Evolutionary conservation across 2,113 vertebrate species (phyloP).

Genomic region (Columba livia): DNA sequence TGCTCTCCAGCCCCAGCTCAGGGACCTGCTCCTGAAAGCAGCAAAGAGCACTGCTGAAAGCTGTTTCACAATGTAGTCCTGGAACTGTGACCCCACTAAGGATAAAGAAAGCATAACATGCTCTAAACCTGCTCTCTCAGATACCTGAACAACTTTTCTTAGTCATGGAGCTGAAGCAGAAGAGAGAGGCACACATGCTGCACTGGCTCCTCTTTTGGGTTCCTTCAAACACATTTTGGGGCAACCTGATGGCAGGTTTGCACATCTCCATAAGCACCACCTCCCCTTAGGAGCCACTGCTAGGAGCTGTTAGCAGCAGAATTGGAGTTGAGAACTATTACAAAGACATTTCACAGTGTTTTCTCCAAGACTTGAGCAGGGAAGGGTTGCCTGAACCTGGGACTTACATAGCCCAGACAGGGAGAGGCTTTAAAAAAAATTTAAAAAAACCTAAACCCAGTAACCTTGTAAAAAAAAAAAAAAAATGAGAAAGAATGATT

Average conservation of each 20-base stretch:
- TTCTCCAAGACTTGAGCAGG: background rate
- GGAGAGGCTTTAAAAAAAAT: background rate
- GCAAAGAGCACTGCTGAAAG: background rate
- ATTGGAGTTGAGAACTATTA: background rate
- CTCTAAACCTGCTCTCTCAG: background rate
- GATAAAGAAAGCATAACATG: background rate
- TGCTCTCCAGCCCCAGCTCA: background rate
- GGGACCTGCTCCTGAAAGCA: background rate
- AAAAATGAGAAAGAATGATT: slow-evolving; percentile 1
- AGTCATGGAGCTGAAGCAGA: background rate
- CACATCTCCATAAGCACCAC: background rate
- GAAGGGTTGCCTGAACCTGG: background rate
- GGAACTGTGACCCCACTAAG: background rate
- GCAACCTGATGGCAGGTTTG: background rate
- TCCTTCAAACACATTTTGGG: background rate
- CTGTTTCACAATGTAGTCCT: background rate
- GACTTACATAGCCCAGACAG: background rate
- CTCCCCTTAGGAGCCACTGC: background rate
- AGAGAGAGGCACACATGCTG: background rate
- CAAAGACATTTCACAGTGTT: background rate
- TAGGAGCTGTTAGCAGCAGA: background rate
- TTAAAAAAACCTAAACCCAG: background rate
- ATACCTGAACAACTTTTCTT: background rate
- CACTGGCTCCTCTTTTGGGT: background rate
- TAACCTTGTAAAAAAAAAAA: background rate